Evolutionary conservation across 2,888 invertebrate genomes (phyloP).

Genomic region (Phania funesta): DNA sequence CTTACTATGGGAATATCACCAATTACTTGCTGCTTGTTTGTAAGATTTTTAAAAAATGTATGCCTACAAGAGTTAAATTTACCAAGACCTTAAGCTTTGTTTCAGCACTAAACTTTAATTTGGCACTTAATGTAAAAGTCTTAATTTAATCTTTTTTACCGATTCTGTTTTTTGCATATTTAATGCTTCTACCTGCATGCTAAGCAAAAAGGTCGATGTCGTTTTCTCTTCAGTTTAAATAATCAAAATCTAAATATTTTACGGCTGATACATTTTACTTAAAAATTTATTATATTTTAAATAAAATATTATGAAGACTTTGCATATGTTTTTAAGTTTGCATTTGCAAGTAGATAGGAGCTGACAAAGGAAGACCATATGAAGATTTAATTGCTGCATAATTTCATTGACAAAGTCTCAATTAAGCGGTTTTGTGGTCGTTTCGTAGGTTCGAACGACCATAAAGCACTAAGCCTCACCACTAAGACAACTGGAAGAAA

Average conservation of each 20-base stretch:
- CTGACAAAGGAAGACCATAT: not conserved
- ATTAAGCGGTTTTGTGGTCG: too few relatives aligned
- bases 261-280: conserved; percentile 15
- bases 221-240: not conserved
- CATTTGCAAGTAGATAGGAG: not conserved
- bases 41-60: not conserved
- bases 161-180: not conserved
- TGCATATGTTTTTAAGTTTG: not conserved
- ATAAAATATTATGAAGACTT: not conserved
- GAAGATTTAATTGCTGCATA: too few relatives aligned
- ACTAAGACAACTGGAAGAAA: too few relatives aligned
- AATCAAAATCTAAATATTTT: conserved; percentile 16
- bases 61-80: not conserved
- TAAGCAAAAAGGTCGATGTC: conserved; percentile 8
- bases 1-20: too few relatives aligned
- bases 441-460: too few relatives aligned
- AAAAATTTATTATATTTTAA: not conserved
- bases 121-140: not conserved
- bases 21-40: too few relatives aligned
- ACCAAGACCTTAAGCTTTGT: not conserved
- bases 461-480: too few relatives aligned
- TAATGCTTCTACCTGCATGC: not conserved
- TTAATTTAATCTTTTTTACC: not conserved
- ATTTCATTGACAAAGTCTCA: too few relatives aligned
- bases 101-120: not conserved